Base-by-base conservation (phyloP, 2,797 vertebrate species). In the Sebastes minor region DNA sequence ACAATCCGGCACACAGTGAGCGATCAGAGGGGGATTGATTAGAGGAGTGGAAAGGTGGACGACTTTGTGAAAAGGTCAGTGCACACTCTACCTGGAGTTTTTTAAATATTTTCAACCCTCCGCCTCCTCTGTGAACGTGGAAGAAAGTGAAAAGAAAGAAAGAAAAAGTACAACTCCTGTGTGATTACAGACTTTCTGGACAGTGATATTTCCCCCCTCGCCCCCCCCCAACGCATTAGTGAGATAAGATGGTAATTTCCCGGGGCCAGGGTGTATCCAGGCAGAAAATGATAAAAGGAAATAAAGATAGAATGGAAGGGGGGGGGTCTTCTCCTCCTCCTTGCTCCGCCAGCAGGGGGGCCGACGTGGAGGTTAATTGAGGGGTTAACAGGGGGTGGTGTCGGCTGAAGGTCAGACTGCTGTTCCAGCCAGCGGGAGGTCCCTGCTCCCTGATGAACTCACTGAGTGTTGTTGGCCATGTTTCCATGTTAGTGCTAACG, bases 61-160 rank as follows among this genome's bases (percentile, higher is more conserved):
- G 94, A 96, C 95, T 96, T 95, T 95, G 93, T 94, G 93, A 96
- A 96, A 96, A 96, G 95, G 96, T 96, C 96, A 96, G 27, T 78
- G 91, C 91, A 89, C 94, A 94, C 92, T 94, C 91, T 80, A 96
- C 95, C 95, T 95, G 91, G 88, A 94, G 88, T 42, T 91, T 93
- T 91, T 89, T 86, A 70, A 70, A 80, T 83, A 85, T 89, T 82
- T 89, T 74, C 81, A 78, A 62, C 75, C 80, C 71, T 75, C 73
- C 33, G 20, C 64, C 63, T 84, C 49, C 59, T 57, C 73, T 35
- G 74, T 27, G 79, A 83, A 87, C 13, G 35, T 35, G 71, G 68
- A 67, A 79, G 23, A 75, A 85, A 84, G 84, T 76, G 80, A 75
- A 63, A 71, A 42, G 38, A 74, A 78, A 82, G 77, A 80, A 49